Evolutionary conservation across 2,113 vertebrate species (phyloP).

Genomic region (Ailuropoda melanoleuca): DNA sequence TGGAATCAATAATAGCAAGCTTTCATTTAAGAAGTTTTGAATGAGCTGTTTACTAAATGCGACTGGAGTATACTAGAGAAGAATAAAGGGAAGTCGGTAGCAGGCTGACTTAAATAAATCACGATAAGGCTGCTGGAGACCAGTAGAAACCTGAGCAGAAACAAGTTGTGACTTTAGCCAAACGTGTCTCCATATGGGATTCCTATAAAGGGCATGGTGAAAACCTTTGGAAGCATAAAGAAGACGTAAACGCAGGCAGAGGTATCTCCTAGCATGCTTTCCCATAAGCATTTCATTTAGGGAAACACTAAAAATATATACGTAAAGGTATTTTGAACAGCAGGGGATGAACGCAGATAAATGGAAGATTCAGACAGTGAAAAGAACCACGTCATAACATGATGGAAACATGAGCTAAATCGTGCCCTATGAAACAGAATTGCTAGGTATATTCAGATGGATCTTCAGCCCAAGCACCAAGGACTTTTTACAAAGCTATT

Average conservation of each 20-base stretch:
- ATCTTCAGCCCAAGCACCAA: neutral
- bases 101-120: neutral
- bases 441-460: neutral
- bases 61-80: neutral
- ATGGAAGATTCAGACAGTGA: neutral
- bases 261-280: neutral
- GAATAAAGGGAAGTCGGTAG: neutral
- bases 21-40: neutral
- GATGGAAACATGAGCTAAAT: neutral
- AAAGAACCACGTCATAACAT: neutral
- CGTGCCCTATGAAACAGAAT: neutral
- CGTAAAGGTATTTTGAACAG: neutral
- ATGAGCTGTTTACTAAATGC: neutral
- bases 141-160: neutral
- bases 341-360: neutral
- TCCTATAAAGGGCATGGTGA: neutral
- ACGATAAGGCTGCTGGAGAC: neutral
- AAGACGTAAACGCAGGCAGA: neutral
- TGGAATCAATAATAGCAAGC: neutral
- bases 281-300: neutral
- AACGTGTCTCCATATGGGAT: neutral
- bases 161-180: neutral
- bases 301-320: neutral
- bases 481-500: neutral
- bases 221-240: neutral